Evolutionary conservation across 2,113 vertebrate genomes (phyloP), one percentile per base, ranked within the genome.

Genomic region (Narcine bancroftii): DNA sequence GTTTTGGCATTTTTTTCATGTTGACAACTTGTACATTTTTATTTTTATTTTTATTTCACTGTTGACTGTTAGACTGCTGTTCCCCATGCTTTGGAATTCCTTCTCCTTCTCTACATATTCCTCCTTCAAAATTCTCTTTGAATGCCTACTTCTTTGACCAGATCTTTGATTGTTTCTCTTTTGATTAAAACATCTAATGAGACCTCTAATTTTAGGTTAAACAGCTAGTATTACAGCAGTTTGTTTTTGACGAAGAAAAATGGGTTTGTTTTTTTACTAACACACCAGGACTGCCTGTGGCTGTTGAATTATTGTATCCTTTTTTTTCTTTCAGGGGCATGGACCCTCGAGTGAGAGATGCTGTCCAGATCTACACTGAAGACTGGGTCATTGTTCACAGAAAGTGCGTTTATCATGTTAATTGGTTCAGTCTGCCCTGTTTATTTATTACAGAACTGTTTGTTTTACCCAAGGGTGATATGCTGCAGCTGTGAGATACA

Each of bases 371-470:
- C 95, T 98, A 98, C 94, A 97, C 96, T 0, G 97, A 98, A 92
- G 96, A 98, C 94, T 98, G 98, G 98, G 95, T 98, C 92, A 95
- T 98, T 63, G 97, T 97, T 92, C 96, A 96, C 60, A 96, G 97
- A 94, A 98, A 97, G 98, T 98, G 94, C 94, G 97, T 95, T 87
- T 73, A 71, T 72, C 60, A 15, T 60, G 33, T 6, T 45, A 47
- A 33, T 65, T 89, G 33, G 5, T 26, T 63, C 36, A 63, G 33
- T 21, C 17, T 65, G 56, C 19, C 45, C 36, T 91, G 89, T 24
- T 36, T 24, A 56, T 87, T 87, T 87, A 21, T 87, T 91, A 26
- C 42, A 50, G 42, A 29, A 11, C 45, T 83, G 10, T 29, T 83
- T 83, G 47, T 83, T 50, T 29, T 50, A 45, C 39, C 76, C 15